These are phyloP conservation scores for Craterocephalus amniculus DNA, from an alignment of 2,797 vertebrate species.

Conservation along the genomic window DNA sequence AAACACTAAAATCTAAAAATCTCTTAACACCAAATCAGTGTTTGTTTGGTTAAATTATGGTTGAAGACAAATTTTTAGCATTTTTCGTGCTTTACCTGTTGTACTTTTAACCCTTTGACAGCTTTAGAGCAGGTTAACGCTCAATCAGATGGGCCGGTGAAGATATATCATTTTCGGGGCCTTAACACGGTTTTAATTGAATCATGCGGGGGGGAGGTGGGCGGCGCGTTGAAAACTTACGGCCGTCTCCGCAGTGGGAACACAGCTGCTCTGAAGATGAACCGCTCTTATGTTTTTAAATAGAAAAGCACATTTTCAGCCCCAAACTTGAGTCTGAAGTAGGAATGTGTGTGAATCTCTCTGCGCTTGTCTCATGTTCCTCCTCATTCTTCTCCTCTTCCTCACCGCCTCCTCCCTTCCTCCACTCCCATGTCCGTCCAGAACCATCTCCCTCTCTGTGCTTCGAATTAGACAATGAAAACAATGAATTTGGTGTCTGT, in stretches of 20 bases:
- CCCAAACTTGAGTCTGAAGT: constrained; percentile 27
- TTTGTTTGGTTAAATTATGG: not conserved
- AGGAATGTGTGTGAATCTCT: constrained; percentile 67
- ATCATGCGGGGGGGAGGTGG: constrained; percentile 43
- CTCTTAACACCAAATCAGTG: not conserved
- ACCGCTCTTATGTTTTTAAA: constrained; percentile 4
- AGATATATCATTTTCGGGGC: constrained; percentile 42
- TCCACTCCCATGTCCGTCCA: constrained; percentile 44
- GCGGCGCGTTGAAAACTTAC: constrained; percentile 19
- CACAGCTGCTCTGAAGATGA: constrained; percentile 35
- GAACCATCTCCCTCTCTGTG: constrained; percentile 59
- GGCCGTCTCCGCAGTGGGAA: constrained; percentile 17
- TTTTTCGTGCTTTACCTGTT: not conserved
- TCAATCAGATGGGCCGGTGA: constrained; percentile 19
- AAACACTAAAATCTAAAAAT: not conserved
- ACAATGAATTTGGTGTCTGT: constrained; percentile 82
- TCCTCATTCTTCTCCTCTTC: constrained; percentile 48
- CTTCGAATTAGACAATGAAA: constrained; percentile 79
- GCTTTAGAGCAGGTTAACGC: not conserved
- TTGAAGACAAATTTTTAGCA: not conserved
- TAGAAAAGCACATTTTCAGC: constrained; percentile 17
- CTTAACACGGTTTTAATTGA: constrained; percentile 33
- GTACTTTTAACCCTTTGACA: not conserved
- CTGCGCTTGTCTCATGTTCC: constrained; percentile 61
- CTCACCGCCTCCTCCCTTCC: constrained; percentile 31